A percentile compares a stretch with the other conserved stretches of the same genome.
Conservation (phyloP, 1,140 invertebrate genomes). For the Panagrolaimus sp. region DNA sequence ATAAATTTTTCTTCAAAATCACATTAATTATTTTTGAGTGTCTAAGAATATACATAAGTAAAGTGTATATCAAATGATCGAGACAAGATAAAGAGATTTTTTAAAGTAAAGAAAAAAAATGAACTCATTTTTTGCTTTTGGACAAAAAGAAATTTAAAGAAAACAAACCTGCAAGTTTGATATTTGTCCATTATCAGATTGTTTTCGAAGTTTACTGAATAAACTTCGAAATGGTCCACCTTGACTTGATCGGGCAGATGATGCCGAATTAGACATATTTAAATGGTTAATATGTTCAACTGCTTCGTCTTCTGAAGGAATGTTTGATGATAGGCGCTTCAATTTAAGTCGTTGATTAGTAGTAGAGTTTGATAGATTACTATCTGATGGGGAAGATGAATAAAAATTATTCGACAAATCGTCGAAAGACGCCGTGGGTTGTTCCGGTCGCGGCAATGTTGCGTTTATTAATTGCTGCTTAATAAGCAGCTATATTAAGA, state of each 20-base stretch:
- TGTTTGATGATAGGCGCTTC: constrained; percentile 12
- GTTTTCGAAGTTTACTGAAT: constrained; percentile 47
- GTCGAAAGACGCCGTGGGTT: too few species aligned
- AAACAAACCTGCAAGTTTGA: constrained; percentile 24
- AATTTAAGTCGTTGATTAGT: constrained; percentile 7
- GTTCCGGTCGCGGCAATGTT: too few species aligned
- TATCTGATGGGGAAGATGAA: too few species aligned
- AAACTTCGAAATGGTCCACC: constrained; percentile 38
- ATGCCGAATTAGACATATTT: constrained; percentile 8
- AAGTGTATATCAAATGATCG: background rate
- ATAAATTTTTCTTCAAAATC: background rate
- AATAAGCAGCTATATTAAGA: too few species aligned
- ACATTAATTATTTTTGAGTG: background rate
- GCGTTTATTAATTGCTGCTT: too few species aligned
- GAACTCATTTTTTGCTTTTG: too few species aligned
- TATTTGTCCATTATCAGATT: background rate
- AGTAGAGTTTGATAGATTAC: too few species aligned
- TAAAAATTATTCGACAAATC: too few species aligned
- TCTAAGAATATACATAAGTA: background rate
- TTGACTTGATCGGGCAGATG: background rate
- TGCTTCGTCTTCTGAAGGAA: background rate
- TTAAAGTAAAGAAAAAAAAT: too few species aligned
- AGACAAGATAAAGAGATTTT: too few species aligned
- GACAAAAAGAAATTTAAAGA: background rate
- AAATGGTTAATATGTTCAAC: background rate